Evolutionary conservation across 2,888 invertebrate genomes (phyloP).

Genomic region (Ochropleura leucogaster): DNA sequence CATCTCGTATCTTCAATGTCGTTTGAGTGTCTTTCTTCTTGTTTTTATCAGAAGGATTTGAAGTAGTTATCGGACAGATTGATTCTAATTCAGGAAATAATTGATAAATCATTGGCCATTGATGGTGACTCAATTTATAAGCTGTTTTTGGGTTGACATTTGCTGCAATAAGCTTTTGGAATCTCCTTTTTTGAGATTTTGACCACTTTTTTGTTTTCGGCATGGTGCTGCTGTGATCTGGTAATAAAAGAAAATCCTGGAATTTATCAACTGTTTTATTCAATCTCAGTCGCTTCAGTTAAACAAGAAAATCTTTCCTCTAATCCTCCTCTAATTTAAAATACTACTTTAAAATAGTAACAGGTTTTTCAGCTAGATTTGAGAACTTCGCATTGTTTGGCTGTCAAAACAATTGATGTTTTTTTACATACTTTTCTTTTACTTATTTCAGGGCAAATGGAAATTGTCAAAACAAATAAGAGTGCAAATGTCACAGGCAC

Average conservation of each 20-base stretch:
- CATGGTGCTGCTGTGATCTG: slow-evolving; percentile 48
- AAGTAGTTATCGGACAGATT: background rate
- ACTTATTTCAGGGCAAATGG: background rate
- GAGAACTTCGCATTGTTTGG: background rate
- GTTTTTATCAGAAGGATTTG: background rate
- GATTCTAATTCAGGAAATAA: slow-evolving; percentile 10
- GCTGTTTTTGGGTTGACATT: slow-evolving; percentile 37
- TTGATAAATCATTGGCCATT: slow-evolving; percentile 29
- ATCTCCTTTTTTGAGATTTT: background rate
- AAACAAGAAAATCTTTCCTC: background rate
- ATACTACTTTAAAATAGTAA: too few relatives aligned
- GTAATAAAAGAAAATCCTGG: slow-evolving; percentile 54
- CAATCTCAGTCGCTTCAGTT: background rate
- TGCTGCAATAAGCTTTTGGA: slow-evolving; percentile 11
- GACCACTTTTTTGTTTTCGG: background rate
- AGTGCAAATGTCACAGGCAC: background rate
- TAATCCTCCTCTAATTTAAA: too few relatives aligned
- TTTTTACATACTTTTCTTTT: background rate
- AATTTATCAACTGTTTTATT: slow-evolving; percentile 37
- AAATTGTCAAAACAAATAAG: background rate
- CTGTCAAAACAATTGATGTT: background rate
- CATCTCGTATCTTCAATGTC: background rate
- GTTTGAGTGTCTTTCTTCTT: background rate
- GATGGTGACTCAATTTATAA: background rate
- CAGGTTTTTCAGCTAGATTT: background rate